Evolutionary conservation across 92 coral and sea anemone species (phyloP).

Genomic region (Phymanthus crucifer): DNA sequence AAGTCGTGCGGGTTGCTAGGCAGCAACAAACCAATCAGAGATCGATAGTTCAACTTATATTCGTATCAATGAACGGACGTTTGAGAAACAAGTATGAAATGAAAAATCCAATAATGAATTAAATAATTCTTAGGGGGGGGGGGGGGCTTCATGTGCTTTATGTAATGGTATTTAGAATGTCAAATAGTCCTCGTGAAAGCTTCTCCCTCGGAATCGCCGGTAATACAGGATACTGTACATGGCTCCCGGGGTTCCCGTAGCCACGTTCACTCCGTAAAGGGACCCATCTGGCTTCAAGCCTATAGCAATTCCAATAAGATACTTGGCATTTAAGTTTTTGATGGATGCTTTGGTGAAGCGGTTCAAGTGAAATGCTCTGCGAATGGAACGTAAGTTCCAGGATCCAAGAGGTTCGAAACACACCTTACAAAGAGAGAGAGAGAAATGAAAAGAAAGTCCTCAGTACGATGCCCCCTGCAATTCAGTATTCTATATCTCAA

Average conservation of each 20-base stretch:
- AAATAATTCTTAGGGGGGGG: too few relatives aligned
- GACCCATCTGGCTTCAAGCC: constrained; percentile 75
- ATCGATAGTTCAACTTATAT: too few relatives aligned
- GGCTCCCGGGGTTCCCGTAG: constrained; percentile 84
- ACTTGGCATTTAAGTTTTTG: constrained; percentile 64
- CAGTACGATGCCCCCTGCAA: too few relatives aligned
- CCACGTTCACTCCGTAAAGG: constrained; percentile 73
- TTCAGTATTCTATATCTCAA: too few relatives aligned
- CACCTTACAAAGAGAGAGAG: constrained; percentile 34
- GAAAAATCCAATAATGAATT: too few relatives aligned
- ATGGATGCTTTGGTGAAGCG: constrained; percentile 82
- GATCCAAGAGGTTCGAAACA: constrained; percentile 84
- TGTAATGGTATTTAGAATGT: constrained; percentile 5
- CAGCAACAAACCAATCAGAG: too few relatives aligned
- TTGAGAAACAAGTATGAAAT: too few relatives aligned
- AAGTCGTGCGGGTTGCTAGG: too few relatives aligned
- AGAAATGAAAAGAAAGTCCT: not conserved
- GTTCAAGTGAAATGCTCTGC: constrained; percentile 71
- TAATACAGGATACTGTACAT: constrained; percentile 75
- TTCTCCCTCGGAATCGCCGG: constrained; percentile 78
- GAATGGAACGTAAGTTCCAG: constrained; percentile 77
- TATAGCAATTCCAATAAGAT: constrained; percentile 75
- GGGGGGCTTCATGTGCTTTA: not conserved
- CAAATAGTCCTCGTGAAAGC: constrained; percentile 67
- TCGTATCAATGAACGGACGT: too few relatives aligned